These are phyloP conservation scores for Lepisosteus oculatus DNA, from an alignment of 2,113 vertebrate genomes.

Conservation along the genomic window DNA sequence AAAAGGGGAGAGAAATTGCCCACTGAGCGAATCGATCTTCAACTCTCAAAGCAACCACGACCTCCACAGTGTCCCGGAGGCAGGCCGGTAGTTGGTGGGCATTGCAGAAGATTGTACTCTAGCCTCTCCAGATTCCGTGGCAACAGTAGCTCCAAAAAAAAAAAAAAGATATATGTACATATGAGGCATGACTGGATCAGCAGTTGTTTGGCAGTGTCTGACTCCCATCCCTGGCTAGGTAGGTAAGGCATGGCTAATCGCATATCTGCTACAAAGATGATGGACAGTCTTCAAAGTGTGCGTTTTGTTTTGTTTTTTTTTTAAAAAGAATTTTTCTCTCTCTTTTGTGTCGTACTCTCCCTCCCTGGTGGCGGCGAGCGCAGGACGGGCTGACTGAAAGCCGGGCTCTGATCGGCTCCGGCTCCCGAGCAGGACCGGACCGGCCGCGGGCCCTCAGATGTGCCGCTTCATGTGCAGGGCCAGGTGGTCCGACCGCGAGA, in stretches of 20 bases:
- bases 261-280: conserved; percentile 39
- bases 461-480: conserved; percentile 98
- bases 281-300: conserved; percentile 37
- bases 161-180: neutral
- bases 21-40: too few species aligned
- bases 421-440: neutral
- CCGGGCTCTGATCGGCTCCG: neutral
- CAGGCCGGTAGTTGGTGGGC: too few species aligned
- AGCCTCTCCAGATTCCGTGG: conserved; percentile 6
- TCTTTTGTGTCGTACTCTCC: conserved; percentile 26
- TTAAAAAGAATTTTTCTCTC: conserved; percentile 27
- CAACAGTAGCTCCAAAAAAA: conserved; percentile 8
- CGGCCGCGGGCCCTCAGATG: conserved; percentile 63
- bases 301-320: conserved; percentile 14
- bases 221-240: conserved; percentile 43
- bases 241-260: conserved; percentile 47
- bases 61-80: too few species aligned
- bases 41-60: too few species aligned
- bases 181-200: conserved; percentile 35
- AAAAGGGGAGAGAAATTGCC: too few species aligned
- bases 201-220: conserved; percentile 65
- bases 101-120: too few species aligned
- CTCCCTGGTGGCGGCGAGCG: neutral
- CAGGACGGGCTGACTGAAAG: too few species aligned
- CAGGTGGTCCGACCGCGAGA: conserved; percentile 95